Percentiles rank a stretch among this genome's conserved stretches.
These are phyloP conservation scores for Cotesia congregata DNA, from an alignment of 2,888 invertebrate species.

Conservation along the genomic window DNA sequence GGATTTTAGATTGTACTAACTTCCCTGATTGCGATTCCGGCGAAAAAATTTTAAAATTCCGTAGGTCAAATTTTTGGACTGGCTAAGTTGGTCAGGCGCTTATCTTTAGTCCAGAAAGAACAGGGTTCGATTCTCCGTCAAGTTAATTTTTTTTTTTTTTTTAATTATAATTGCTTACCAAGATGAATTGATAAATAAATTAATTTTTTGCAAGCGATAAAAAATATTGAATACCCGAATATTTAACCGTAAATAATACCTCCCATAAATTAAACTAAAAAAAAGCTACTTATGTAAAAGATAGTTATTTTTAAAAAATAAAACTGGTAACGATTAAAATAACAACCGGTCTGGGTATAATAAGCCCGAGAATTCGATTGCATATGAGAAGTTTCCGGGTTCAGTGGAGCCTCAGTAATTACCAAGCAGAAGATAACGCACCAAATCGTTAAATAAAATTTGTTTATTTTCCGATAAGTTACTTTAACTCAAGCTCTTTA, in stretches of 20 bases:
- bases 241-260: neutral
- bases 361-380: neutral
- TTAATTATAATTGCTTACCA: too few relatives aligned
- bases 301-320: neutral
- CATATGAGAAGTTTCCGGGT: conserved; percentile 8
- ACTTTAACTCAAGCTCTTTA: neutral
- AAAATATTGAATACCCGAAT: too few relatives aligned
- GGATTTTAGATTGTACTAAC: too few relatives aligned
- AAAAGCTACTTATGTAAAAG: neutral
- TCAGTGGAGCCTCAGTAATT: neutral
- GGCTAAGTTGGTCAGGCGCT: too few relatives aligned
- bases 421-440: neutral
- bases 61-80: too few relatives aligned
- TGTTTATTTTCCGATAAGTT: neutral
- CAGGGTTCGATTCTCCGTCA: too few relatives aligned
- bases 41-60: too few relatives aligned
- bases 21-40: too few relatives aligned
- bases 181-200: too few relatives aligned
- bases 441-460: conserved; percentile 24
- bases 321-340: neutral
- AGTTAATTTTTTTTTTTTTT: too few relatives aligned
- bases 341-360: neutral
- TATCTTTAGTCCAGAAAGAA: too few relatives aligned
- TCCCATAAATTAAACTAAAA: neutral
- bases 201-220: too few relatives aligned